These are phyloP conservation scores for Callithrix jacchus DNA, from an alignment of 2,113 vertebrate species.

Conservation along the genomic window DNA sequence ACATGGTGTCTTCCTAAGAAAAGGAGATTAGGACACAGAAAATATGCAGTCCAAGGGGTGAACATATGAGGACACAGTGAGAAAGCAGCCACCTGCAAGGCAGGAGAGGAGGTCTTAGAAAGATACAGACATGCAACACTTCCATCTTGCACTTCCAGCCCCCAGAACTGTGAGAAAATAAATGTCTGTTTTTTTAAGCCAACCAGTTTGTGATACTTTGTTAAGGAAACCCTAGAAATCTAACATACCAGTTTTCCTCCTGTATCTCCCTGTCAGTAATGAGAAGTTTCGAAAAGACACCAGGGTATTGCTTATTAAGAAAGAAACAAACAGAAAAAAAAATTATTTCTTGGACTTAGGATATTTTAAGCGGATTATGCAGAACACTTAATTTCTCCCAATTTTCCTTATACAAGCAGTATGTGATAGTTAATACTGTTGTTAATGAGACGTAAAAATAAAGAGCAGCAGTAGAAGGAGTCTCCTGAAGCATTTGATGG, in stretches of 20 bases:
- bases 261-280: not conserved
- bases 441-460: constrained; percentile 67
- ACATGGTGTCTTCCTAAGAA: not conserved
- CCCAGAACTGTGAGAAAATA: not conserved
- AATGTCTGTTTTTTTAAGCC: not conserved
- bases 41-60: not conserved
- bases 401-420: not conserved
- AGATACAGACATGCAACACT: not conserved
- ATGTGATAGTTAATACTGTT: constrained; percentile 42
- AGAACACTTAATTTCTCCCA: constrained; percentile 54
- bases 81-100: not conserved
- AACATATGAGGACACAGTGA: not conserved
- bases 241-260: not conserved
- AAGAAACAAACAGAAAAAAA: not conserved
- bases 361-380: constrained; percentile 34
- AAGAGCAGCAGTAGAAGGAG: constrained; percentile 39
- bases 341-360: not conserved
- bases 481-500: constrained; percentile 45
- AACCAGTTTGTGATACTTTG: not conserved
- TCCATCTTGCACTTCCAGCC: not conserved
- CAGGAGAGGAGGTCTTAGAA: not conserved
- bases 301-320: not conserved
- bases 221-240: not conserved
- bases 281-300: not conserved
- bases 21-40: not conserved